Percentiles rank a stretch among this genome's conserved stretches.
Evolutionary conservation across 2,797 vertebrate genomes (phyloP).

Genomic region (Enteromius mattozi): DNA sequence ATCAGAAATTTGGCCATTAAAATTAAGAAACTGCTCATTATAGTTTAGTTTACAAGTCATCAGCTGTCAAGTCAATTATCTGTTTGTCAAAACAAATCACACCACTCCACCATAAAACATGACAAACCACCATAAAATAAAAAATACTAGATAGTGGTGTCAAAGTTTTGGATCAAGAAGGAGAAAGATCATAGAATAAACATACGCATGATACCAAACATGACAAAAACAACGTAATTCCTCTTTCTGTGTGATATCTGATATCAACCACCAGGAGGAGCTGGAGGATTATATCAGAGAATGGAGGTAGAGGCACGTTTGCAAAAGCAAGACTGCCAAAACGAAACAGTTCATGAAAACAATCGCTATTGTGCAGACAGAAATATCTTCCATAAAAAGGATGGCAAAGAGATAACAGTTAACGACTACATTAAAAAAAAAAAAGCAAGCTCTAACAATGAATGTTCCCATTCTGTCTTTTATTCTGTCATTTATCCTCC

Average conservation of each 20-base stretch:
- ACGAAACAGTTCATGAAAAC: background rate
- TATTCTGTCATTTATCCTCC: background rate
- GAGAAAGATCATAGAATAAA: background rate
- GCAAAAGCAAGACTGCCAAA: background rate
- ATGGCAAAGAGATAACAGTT: conserved; percentile 6
- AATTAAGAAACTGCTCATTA: background rate
- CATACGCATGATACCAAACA: background rate
- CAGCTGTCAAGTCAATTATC: background rate
- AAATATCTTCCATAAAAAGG: background rate
- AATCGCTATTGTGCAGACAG: background rate
- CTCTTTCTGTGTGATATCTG: conserved; percentile 31
- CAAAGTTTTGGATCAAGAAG: background rate
- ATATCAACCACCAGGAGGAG: conserved; percentile 40
- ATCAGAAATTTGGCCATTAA: background rate
- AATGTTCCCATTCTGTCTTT: conserved; percentile 25
- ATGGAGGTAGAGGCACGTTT: background rate
- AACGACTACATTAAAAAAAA: background rate
- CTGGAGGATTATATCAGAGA: conserved; percentile 5
- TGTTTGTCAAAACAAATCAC: background rate
- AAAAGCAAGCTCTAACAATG: background rate
- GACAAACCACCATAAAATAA: background rate
- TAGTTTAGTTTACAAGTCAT: background rate
- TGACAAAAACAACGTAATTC: background rate
- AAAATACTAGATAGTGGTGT: background rate
- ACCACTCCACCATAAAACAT: background rate